Evolutionary conservation across 2,888 invertebrate genomes (phyloP).

Genomic region (Antheraea yamamai): DNA sequence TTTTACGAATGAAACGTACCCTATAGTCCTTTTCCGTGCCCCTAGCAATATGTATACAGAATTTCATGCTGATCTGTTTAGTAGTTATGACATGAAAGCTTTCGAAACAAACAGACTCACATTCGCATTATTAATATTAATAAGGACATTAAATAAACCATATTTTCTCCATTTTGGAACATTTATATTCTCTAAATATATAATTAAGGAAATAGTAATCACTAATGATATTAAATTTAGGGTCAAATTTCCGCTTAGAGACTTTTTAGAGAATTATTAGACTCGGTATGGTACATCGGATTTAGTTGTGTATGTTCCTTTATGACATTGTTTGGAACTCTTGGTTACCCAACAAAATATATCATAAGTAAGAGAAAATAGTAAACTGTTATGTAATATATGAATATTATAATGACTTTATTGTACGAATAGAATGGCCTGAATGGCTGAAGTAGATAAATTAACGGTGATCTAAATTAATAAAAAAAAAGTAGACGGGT

Average conservation of each 20-base stretch:
- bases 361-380: background rate
- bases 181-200: background rate
- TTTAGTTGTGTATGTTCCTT: background rate
- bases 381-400: background rate
- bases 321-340: no score
- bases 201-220: background rate
- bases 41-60: no score
- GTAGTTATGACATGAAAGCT: no score
- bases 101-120: no score
- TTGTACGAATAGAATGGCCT: background rate
- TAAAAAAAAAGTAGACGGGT: constrained; percentile 5
- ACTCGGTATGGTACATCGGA: background rate
- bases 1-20: no score
- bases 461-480: constrained; percentile 4
- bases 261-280: no score
- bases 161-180: background rate
- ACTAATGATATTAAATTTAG: background rate
- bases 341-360: no score
- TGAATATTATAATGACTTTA: background rate
- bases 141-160: no score
- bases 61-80: no score
- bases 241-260: background rate
- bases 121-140: no score
- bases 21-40: no score
- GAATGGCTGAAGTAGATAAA: background rate